Base-by-base conservation (phyloP, 1,140 invertebrate species). In the Lordiphosa clarofinis region DNA sequence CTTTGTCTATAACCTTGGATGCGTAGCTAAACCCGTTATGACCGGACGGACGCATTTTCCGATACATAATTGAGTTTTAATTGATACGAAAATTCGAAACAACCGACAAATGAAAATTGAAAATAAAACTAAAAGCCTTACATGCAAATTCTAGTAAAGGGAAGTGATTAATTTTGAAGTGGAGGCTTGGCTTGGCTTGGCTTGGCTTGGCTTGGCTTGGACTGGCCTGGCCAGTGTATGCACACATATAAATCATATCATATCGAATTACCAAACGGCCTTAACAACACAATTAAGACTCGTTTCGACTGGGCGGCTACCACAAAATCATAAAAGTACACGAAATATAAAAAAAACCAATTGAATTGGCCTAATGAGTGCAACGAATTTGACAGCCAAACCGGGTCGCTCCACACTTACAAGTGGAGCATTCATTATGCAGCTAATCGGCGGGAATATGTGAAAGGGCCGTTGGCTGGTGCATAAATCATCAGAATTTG, bases 311-410 rank as follows among this genome's bases (percentile, higher is more conserved):
- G 61, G 52, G 43, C 38, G 40, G 33, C 24, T 28, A 28, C 24
- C 24, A 28, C 50, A 48, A 66, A 66, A 57, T 49, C 39, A 28
- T 49, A 50, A 69, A 37, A 47, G 21, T 21, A 21, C 21, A 47
- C n/a, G n/a, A 12, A 31, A n/a, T 7, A 54, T 33, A 28, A 9
- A 58, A 58, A 39, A 54, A 36, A 39, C 56, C 75, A 82, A 68
- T 68, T 81, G 38, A 82, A 82, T 73, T 69, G 78, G 68, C 68
- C 76, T 82, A 82, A 82, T 82, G 73, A 82, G 59, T 82, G 73
- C 72, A 84, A 82, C 76, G 76, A 82, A 76, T 76, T 57, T 73
- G 78, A 82, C 76, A 79, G 74, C 57, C 12, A 33, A 46, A 43
- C 36, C 43, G 15, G 13, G 19, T 11, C 10, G 13, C 28, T 8